Percentiles rank a stretch among this genome's conserved stretches.
These are phyloP conservation scores for Lampropteryx suffumata DNA, from an alignment of 2,888 invertebrate genomes.

Conservation along the genomic window DNA sequence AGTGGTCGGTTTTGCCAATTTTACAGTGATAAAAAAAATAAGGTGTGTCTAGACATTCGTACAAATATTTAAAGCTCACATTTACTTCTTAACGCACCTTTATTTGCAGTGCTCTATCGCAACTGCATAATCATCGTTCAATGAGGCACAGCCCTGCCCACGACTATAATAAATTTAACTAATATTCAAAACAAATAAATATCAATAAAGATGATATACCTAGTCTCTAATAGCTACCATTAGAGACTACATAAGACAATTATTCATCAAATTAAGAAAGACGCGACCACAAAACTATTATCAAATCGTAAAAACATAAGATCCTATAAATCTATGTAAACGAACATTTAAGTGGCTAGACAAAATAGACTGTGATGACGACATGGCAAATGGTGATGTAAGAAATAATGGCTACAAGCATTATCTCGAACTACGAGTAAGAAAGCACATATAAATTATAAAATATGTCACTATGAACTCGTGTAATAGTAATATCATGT, in stretches of 20 bases:
- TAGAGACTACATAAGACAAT: too few species aligned
- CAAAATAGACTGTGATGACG: neutral
- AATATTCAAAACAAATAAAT: too few species aligned
- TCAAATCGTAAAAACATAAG: neutral
- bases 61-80: conserved; percentile 3
- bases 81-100: conserved; percentile 14
- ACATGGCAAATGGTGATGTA: neutral
- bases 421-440: too few species aligned
- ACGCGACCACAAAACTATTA: neutral
- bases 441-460: too few species aligned
- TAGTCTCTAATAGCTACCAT: too few species aligned
- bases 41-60: conserved; percentile 7
- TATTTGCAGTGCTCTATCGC: conserved; percentile 28
- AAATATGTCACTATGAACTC: too few species aligned
- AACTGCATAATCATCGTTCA: conserved; percentile 13
- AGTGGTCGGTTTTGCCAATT: too few species aligned
- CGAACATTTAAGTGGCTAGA: neutral
- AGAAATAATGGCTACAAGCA: too few species aligned
- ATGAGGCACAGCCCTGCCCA: too few species aligned
- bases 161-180: too few species aligned
- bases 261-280: neutral
- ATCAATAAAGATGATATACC: too few species aligned
- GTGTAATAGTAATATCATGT: too few species aligned
- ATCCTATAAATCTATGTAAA: neutral
- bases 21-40: conserved; percentile 2